Evolutionary conservation across 2,888 invertebrate genomes (phyloP), one percentile per base, ranked within the genome.

Genomic region (Perithous albicinctus): DNA sequence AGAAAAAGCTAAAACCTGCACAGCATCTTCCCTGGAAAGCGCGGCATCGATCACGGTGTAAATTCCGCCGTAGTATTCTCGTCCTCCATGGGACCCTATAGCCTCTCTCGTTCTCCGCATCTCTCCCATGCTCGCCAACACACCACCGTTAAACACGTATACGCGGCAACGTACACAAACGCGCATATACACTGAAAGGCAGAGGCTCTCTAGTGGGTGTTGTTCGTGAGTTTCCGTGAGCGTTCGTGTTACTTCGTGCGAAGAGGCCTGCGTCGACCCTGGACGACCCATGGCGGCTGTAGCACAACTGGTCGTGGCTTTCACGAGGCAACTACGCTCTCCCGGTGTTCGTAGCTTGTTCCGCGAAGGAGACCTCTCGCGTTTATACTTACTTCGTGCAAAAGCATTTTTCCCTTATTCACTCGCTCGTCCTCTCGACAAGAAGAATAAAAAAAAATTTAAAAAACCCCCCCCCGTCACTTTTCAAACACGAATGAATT

Each of bases 261-360:
- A n/a, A n/a, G 82, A 84, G 86, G 87, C 85, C 85, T 88, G 88
- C 89, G 88, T 88, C 89, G 90, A 88, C 87, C 87, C 87, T 86
- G 87, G 87, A 86, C 89, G 88, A 88, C 88, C 88, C 87, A 91
- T 90, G 90, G 91, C 91, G 89, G 90, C 88, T 87, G 87, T 85
- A 89, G 88, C 91, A 91, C 88, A 91, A 91, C 89, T 89, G 89
- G 88, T 88, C 87, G 89, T 90, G 88, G 89, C 90, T 88, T 88
- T 90, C 91, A 88, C 90, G 90, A 89, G 89, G 87, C 85, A 89
- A 88, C 87, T 87, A 86, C 87, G n/a, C n/a, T n/a, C n/a, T n/a
- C 87, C 82, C 83, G 78, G 83, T 79, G 75, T 80, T 83, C 84
- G n/a, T n/a, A n/a, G n/a, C n/a, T n/a, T 73, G 63, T 63, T 35